Conservation (phyloP, 2,888 invertebrate genomes). For the Caenorhabditis doughertyi region DNA sequence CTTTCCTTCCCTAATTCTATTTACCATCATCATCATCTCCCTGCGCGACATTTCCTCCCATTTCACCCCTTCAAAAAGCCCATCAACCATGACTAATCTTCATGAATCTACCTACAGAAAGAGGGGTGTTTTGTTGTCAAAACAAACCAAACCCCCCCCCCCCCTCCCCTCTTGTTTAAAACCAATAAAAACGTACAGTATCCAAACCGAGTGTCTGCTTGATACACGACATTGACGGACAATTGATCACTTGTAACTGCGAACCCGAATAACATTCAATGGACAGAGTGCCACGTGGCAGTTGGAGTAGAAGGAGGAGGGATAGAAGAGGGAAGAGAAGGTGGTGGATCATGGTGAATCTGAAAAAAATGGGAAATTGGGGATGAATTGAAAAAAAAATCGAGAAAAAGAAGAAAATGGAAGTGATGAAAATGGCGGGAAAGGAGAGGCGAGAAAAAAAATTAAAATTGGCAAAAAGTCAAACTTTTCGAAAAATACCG, state of each 20-base stretch:
- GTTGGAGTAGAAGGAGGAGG: slow-evolving; percentile 23
- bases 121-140: slow-evolving; percentile 12
- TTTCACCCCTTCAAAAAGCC: slow-evolving; percentile 4
- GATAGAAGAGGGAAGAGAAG: not conserved
- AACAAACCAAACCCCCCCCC: not conserved
- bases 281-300: slow-evolving; percentile 23
- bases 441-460: too few relatives aligned
- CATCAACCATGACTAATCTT: slow-evolving; percentile 23
- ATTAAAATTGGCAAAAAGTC: too few relatives aligned
- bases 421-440: too few relatives aligned
- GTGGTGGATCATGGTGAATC: too few relatives aligned
- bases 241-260: slow-evolving; percentile 80
- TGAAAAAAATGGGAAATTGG: too few relatives aligned
- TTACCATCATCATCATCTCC: slow-evolving; percentile 19
- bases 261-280: slow-evolving; percentile 82
- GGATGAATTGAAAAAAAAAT: too few relatives aligned
- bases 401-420: too few relatives aligned
- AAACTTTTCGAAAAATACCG: too few relatives aligned
- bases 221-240: slow-evolving; percentile 80
- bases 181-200: slow-evolving; percentile 73
- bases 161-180: not conserved
- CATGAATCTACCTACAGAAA: not conserved
- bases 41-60: not conserved
- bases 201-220: slow-evolving; percentile 82
- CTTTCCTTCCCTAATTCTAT: not conserved